Evolutionary conservation across 2,888 invertebrate genomes (phyloP).

Genomic region (Anorthoa munda): DNA sequence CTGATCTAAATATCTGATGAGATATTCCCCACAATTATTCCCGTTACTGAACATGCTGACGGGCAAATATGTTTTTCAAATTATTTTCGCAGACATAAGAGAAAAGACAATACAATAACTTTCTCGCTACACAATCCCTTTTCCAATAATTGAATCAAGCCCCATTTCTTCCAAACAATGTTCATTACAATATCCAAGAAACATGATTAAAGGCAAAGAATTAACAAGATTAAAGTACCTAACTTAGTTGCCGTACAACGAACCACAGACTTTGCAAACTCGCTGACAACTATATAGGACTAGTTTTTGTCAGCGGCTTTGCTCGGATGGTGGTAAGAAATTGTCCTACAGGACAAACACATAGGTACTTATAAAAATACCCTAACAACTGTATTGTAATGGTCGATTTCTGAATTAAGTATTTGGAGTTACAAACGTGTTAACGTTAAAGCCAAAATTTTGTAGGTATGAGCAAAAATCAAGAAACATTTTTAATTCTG

Average conservation of each 20-base stretch:
- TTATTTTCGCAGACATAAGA: not conserved
- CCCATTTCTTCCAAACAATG: conserved; percentile 27
- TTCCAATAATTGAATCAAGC: conserved; percentile 33
- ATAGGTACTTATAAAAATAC: too few species aligned
- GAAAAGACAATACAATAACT: conserved; percentile 22
- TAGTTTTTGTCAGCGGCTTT: not conserved
- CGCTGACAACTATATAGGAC: conserved; percentile 40
- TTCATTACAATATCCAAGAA: conserved; percentile 38
- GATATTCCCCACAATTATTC: too few species aligned
- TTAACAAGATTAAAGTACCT: conserved; percentile 47
- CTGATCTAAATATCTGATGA: too few species aligned
- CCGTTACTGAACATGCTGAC: not conserved
- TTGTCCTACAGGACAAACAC: not conserved
- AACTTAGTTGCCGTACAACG: conserved; percentile 41
- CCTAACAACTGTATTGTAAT: too few species aligned
- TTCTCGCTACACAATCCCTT: conserved; percentile 7
- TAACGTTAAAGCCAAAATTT: too few species aligned
- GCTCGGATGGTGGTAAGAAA: not conserved
- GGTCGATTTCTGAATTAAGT: too few species aligned
- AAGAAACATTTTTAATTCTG: too few species aligned
- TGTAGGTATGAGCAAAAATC: too few species aligned
- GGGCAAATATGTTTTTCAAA: not conserved
- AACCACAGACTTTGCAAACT: conserved; percentile 39
- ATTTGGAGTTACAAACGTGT: too few species aligned
- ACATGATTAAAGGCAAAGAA: conserved; percentile 49